Percentiles rank a stretch among this genome's conserved stretches.
Conservation (phyloP, 2,113 vertebrate genomes). For the Dolichotis patagonum region DNA sequence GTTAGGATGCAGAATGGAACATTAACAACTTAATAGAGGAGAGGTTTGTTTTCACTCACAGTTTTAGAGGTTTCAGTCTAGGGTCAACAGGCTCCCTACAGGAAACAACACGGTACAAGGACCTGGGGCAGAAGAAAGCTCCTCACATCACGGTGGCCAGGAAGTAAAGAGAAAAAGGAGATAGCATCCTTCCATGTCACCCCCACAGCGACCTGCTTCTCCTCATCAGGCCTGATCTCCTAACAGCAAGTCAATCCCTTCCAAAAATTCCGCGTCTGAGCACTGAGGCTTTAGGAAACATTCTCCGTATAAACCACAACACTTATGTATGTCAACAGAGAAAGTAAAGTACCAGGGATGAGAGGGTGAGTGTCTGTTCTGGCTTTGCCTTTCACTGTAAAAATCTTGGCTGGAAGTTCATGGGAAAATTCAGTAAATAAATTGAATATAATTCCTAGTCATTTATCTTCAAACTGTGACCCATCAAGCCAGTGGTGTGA, state of each 20-base stretch:
- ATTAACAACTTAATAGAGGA: neutral
- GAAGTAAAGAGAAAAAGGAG: neutral
- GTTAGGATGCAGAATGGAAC: neutral
- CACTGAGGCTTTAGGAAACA: neutral
- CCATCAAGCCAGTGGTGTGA: neutral
- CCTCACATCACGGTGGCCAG: neutral
- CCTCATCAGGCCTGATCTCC: neutral
- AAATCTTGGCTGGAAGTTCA: conserved; percentile 26
- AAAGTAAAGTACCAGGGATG: neutral
- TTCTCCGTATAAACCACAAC: neutral
- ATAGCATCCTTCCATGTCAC: neutral
- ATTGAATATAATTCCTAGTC: conserved; percentile 47
- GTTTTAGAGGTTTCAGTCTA: neutral
- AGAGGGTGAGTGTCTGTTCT: neutral
- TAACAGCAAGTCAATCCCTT: neutral
- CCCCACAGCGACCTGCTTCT: neutral
- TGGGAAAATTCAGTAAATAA: conserved; percentile 54
- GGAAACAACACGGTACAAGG: neutral
- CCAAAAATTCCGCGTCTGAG: neutral
- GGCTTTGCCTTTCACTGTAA: conserved; percentile 3
- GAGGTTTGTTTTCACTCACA: neutral
- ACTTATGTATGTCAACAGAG: neutral
- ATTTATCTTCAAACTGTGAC: conserved; percentile 61
- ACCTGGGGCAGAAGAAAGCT: neutral
- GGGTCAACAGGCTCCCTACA: neutral